Evolutionary conservation across 2,888 invertebrate genomes (phyloP).

Genomic region (Camponotus fellah): DNA sequence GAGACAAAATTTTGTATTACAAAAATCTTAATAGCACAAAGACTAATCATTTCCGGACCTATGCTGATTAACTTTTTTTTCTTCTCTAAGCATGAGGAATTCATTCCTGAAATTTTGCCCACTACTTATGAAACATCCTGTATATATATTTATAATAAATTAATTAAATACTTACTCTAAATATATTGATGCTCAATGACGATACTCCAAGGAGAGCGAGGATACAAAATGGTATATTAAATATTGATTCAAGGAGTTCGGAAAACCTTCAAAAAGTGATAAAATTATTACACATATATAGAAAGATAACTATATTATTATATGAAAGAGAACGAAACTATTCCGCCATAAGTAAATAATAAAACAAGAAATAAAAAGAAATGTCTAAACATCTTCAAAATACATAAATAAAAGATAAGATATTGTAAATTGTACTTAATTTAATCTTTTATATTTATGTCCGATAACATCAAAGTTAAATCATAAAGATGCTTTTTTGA

Average conservation of each 20-base stretch:
- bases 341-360: no score
- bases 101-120: no score
- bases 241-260: not conserved
- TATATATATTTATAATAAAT: not conserved
- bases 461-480: not conserved
- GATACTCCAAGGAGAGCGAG: not conserved
- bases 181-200: constrained; percentile 23
- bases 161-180: constrained; percentile 20
- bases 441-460: not conserved
- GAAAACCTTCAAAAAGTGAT: constrained; percentile 20
- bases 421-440: not conserved
- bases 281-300: not conserved
- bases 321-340: no score
- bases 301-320: not conserved
- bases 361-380: not conserved
- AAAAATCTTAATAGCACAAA: no score
- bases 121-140: no score
- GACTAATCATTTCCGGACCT: no score
- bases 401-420: no score
- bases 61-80: no score
- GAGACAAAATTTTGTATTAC: no score
- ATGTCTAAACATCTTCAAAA: not conserved
- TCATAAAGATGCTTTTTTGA: not conserved
- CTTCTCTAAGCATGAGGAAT: no score
- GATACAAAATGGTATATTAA: not conserved